Conservation (phyloP, 2,797 vertebrate species). For the Muraenolepis orangiensis region DNA sequence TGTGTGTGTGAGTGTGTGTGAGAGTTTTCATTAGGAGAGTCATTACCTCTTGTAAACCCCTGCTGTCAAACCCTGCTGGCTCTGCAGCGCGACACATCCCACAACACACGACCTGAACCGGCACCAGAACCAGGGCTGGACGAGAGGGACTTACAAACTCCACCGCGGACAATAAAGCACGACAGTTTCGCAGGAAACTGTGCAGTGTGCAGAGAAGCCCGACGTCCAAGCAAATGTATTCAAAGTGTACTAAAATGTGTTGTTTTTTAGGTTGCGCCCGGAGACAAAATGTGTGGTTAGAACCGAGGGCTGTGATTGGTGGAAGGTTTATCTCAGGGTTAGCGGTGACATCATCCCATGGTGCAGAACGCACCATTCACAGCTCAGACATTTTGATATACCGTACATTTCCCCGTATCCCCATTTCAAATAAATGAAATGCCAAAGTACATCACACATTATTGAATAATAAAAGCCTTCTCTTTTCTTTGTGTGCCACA, state of each 20-base stretch:
- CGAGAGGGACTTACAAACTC: not conserved
- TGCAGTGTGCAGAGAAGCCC: not conserved
- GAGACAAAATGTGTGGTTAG: slow-evolving; percentile 12
- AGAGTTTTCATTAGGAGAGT: not conserved
- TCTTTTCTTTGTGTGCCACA: slow-evolving; percentile 32
- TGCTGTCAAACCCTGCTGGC: not conserved
- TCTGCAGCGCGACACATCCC: not conserved
- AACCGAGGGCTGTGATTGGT: not conserved
- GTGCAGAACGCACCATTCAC: slow-evolving; percentile 21
- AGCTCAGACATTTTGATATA: slow-evolving; percentile 46
- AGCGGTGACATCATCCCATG: slow-evolving; percentile 3
- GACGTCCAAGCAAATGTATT: not conserved
- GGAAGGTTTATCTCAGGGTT: not conserved
- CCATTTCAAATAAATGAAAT: slow-evolving; percentile 24
- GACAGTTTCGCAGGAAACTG: not conserved
- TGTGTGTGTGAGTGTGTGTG: not conserved
- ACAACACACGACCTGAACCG: too few relatives aligned
- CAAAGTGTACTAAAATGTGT: not conserved
- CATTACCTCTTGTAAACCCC: not conserved
- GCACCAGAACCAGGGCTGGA: not conserved
- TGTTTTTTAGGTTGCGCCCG: not conserved
- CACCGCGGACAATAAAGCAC: not conserved
- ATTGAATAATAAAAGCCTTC: slow-evolving; percentile 33
- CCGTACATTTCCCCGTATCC: slow-evolving; percentile 26
- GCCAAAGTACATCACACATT: slow-evolving; percentile 28